Conservation (phyloP, 2,888 invertebrate species). For the Synergus umbraculus region DNA sequence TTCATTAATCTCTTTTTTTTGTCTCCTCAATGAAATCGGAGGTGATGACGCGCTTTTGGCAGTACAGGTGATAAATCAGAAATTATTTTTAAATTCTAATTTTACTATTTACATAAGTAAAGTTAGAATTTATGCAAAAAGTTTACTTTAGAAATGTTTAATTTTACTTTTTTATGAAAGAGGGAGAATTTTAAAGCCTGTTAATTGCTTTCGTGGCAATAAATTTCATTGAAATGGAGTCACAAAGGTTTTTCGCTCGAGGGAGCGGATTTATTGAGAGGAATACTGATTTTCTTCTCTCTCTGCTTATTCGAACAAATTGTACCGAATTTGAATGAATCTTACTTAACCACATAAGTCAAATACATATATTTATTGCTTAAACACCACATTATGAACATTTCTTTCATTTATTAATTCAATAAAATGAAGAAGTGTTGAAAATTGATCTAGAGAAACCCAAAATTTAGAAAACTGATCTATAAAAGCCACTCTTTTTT, state of each 20-base stretch:
- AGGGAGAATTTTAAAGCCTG: slow-evolving; percentile 28
- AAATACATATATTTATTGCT: background rate
- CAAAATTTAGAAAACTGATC: background rate
- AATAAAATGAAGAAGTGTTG: background rate
- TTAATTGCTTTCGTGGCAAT: slow-evolving; percentile 32
- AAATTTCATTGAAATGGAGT: slow-evolving; percentile 37
- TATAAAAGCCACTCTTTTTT: background rate
- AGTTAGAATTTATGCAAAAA: background rate
- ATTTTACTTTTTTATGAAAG: background rate
- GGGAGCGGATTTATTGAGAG: slow-evolving; percentile 33
- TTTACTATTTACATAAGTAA: background rate
- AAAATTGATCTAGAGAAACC: background rate
- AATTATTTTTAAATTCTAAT: background rate
- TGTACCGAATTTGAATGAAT: slow-evolving; percentile 12
- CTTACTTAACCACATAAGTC: background rate
- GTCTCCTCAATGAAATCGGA: too few relatives aligned
- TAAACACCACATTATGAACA: background rate
- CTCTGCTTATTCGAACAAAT: slow-evolving; percentile 28
- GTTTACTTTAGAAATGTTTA: background rate
- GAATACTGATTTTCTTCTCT: slow-evolving; percentile 37
- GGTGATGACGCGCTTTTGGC: too few relatives aligned
- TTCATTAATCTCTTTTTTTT: too few relatives aligned
- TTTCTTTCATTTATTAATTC: background rate
- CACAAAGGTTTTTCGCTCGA: slow-evolving; percentile 39
- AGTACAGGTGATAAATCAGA: background rate